Evolutionary conservation across 2,113 vertebrate species (phyloP), one percentile per base, ranked within the genome.

Genomic region (Bambusicola thoracicus): DNA sequence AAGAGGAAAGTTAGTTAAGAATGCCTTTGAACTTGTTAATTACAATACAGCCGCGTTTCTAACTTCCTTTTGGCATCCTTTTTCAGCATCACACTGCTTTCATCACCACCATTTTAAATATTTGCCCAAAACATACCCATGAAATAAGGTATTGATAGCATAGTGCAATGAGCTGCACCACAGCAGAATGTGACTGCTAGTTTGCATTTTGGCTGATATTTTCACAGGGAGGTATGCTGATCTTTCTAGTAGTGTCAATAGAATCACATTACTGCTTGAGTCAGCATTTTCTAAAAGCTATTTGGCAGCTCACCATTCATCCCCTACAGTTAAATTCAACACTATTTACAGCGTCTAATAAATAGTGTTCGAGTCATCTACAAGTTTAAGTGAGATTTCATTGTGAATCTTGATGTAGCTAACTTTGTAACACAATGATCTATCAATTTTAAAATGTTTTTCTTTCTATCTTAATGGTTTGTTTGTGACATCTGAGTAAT

Each of bases 171-270:
- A 95, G 69, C 20, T 58, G 30, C 72, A 69, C 74, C 72, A 87
- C 53, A 94, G 80, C 86, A 67, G 70, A 8, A 66, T 34, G 32
- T 70, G 79, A 46, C 55, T 67, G 69, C 41, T 72, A 75, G 79
- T 58, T 88, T 73, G 14, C 74, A 62, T 32, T 95, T 48, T 93
- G 92, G 96, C 96, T 96, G 95, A 10, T 95, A 87, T 94, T 96
- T 95, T 63, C 93, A 90, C 4, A 41, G 90, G 89, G 74, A 93
- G 84, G 61, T 84, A 93, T 91, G 90, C 89, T 95, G 95, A 95
- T 95, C 96, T 94, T 95, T 95, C 94, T 91, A 83, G 96, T 85
- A 91, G 95, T 85, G 95, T 96, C 96, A 95, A 75, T 61, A 88
- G 96, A 91, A 81, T 96, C 95, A 65, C 91, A 90, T 97, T 97